Percentiles rank a stretch among this genome's conserved stretches.
Evolutionary conservation across 2,888 invertebrate genomes (phyloP).

Genomic region (Elysia crispata): DNA sequence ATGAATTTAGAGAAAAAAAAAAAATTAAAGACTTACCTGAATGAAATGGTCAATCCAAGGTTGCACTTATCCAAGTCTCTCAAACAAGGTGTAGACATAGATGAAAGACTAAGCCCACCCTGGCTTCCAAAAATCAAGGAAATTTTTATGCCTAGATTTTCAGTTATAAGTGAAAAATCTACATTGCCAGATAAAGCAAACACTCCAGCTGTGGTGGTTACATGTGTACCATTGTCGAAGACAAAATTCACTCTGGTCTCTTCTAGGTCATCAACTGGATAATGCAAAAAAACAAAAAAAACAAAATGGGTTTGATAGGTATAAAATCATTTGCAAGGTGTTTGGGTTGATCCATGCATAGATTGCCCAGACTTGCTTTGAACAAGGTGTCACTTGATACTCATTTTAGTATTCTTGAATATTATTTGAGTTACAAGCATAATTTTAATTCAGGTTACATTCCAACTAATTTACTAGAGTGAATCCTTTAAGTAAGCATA

Average conservation of each 20-base stretch:
- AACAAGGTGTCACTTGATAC: no score
- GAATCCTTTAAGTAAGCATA: no score
- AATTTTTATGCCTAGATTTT: neutral
- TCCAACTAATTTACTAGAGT: no score
- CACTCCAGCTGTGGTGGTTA: constrained; percentile 47
- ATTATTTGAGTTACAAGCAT: neutral
- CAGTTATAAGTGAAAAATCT: neutral
- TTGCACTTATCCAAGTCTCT: constrained; percentile 54
- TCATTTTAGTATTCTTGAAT: neutral
- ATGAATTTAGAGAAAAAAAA: no score
- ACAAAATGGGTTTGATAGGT: neutral
- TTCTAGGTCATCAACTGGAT: constrained; percentile 18
- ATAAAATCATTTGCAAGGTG: neutral
- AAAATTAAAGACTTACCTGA: neutral
- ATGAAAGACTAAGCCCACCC: constrained; percentile 37
- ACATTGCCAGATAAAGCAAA: constrained; percentile 37
- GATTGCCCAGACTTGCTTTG: no score
- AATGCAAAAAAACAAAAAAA: constrained; percentile 46
- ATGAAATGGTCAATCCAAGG: constrained; percentile 54
- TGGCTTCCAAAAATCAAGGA: constrained; percentile 35
- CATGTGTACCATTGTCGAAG: constrained; percentile 31
- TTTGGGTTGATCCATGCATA: neutral
- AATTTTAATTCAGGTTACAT: no score
- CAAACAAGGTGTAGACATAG: constrained; percentile 52
- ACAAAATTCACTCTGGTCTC: constrained; percentile 46